These are phyloP conservation scores for Zaprionus gabonicus DNA, from an alignment of 1,140 invertebrate species.

Conservation along the genomic window DNA sequence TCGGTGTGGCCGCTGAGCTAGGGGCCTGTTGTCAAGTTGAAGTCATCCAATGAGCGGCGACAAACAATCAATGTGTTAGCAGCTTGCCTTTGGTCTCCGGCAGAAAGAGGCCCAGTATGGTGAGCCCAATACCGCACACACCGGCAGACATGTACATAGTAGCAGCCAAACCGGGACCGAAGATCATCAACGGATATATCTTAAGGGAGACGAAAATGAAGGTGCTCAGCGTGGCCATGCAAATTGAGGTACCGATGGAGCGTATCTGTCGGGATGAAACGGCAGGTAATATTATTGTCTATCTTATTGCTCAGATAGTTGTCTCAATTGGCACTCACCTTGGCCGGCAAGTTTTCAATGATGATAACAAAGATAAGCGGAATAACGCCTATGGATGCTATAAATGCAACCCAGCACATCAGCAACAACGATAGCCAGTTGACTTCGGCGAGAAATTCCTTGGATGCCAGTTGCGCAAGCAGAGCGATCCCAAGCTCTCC, in stretches of 20 bases:
- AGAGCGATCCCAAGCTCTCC: conserved; percentile 54
- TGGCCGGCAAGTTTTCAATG: conserved; percentile 63
- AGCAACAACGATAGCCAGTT: conserved; percentile 65
- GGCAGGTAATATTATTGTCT: background rate
- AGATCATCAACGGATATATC: conserved; percentile 71
- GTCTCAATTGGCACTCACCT: conserved; percentile 46
- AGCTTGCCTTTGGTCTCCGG: conserved; percentile 76
- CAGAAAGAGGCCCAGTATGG: conserved; percentile 66
- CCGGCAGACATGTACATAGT: conserved; percentile 71
- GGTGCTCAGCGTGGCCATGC: conserved; percentile 67
- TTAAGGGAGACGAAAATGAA: conserved; percentile 72
- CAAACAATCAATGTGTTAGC: conserved; percentile 63
- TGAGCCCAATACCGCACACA: conserved; percentile 62
- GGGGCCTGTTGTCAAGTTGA: conserved; percentile 33
- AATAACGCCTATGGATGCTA: conserved; percentile 58
- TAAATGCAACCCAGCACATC: conserved; percentile 59
- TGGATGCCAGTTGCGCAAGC: conserved; percentile 31
- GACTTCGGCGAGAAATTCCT: conserved; percentile 46
- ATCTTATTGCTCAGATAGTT: background rate
- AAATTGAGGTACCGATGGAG: conserved; percentile 68
- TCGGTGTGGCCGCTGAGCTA: conserved; percentile 53
- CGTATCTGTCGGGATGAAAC: conserved; percentile 52
- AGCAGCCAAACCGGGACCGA: conserved; percentile 53
- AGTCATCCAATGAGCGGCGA: conserved; percentile 28
- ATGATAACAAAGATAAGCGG: conserved; percentile 65